phyloP scores from a whole-genome alignment of 2,888 invertebrate species.

The Heliconius aoede region DNA sequence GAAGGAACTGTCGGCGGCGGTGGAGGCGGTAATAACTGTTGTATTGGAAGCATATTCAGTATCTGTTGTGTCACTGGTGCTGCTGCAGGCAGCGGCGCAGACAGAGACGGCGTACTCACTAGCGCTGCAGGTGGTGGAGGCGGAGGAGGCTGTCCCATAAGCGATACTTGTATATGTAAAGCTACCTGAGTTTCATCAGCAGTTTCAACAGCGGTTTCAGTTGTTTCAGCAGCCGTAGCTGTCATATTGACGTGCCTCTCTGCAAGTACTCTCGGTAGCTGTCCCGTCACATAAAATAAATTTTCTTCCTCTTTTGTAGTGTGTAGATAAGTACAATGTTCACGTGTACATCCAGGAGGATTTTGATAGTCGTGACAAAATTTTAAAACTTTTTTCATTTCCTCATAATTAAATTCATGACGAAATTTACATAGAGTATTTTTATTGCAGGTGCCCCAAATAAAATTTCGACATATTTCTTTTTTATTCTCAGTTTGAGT shows the following conservation, averaged over 20 bases:
- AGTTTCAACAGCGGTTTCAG: too few species aligned
- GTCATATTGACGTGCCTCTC: constrained; percentile 65
- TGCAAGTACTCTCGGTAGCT: constrained; percentile 63
- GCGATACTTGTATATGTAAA: constrained; percentile 51
- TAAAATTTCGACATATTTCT: constrained; percentile 66
- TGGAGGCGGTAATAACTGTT: constrained; percentile 50
- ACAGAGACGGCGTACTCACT: constrained; percentile 42
- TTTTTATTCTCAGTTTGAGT: constrained; percentile 46
- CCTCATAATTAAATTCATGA: constrained; percentile 64
- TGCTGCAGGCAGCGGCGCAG: constrained; percentile 31
- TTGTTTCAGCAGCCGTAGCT: constrained; percentile 50
- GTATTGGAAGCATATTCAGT: constrained; percentile 52
- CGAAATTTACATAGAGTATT: constrained; percentile 64
- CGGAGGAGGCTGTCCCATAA: constrained; percentile 51
- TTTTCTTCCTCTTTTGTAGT: constrained; percentile 66
- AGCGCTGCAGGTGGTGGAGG: constrained; percentile 55
- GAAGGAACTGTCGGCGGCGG: constrained; percentile 44
- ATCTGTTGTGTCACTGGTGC: constrained; percentile 47
- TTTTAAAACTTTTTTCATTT: constrained; percentile 66
- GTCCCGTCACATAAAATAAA: constrained; percentile 60
- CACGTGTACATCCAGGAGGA: constrained; percentile 62
- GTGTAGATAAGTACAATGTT: constrained; percentile 70
- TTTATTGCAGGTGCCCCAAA: constrained; percentile 72
- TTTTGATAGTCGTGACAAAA: constrained; percentile 77
- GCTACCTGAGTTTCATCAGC: constrained; percentile 47